Evolutionary conservation across 2,888 invertebrate species (phyloP).

Genomic region (Plebejus melissa): DNA sequence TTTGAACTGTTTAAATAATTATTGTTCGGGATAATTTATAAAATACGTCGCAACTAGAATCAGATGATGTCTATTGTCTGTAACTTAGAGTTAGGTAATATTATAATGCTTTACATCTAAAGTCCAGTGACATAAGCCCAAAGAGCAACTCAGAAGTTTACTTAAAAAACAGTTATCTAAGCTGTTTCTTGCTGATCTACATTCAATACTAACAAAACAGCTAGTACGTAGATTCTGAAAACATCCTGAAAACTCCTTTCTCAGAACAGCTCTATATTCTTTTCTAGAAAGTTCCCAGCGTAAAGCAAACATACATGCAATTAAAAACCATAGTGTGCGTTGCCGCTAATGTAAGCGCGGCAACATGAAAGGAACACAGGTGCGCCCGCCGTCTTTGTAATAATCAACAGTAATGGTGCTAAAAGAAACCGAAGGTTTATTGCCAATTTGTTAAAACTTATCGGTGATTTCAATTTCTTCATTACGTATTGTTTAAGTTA

Average conservation of each 20-base stretch:
- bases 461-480: not conserved
- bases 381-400: slow-evolving; percentile 55
- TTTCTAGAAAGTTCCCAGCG: not conserved
- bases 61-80: too few relatives aligned
- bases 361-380: slow-evolving; percentile 55
- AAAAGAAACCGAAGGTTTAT: slow-evolving; percentile 64
- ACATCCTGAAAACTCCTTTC: slow-evolving; percentile 8
- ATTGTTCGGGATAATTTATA: too few relatives aligned
- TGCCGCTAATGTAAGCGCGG: slow-evolving; percentile 43
- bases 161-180: not conserved
- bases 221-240: not conserved
- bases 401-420: slow-evolving; percentile 58
- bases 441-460: slow-evolving; percentile 49
- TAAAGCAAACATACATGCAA: slow-evolving; percentile 36
- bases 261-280: slow-evolving; percentile 9
- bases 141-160: too few relatives aligned
- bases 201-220: not conserved
- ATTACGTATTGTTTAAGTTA: slow-evolving; percentile 38
- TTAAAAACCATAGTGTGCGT: slow-evolving; percentile 39
- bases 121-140: not conserved
- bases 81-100: not conserved
- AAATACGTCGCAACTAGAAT: too few relatives aligned
- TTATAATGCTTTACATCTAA: not conserved
- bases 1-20: too few relatives aligned
- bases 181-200: not conserved